Conservation (phyloP, 2,888 invertebrate genomes). For the Mongoloraphidia duomilia region DNA sequence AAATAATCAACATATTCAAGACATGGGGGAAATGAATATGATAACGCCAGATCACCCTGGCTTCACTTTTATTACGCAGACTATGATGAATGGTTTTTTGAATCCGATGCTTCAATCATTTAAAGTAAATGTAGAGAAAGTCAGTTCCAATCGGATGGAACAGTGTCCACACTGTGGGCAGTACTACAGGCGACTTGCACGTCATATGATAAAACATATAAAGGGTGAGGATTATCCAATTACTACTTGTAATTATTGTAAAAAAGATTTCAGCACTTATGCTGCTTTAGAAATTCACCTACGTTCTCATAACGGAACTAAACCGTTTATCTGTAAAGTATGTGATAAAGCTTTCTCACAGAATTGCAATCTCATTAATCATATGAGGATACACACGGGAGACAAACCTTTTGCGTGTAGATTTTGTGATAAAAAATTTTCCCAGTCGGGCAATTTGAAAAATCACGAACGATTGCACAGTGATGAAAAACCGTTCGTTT, state of each 20-base stretch:
- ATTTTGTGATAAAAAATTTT: conserved; percentile 16
- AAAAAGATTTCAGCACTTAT: conserved; percentile 12
- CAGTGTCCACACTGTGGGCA: conserved; percentile 5
- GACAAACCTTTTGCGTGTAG: conserved; percentile 16
- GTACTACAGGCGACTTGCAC: conserved; percentile 4
- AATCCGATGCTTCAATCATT: too few species aligned
- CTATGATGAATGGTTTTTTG: too few species aligned
- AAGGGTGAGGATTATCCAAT: not conserved
- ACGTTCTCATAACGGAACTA: conserved; percentile 13
- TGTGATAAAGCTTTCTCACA: conserved; percentile 16
- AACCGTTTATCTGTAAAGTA: conserved; percentile 15
- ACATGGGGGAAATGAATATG: too few species aligned
- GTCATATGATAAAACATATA: conserved; percentile 5
- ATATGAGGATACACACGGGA: conserved; percentile 15
- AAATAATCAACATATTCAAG: too few species aligned
- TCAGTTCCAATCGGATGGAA: conserved; percentile 1
- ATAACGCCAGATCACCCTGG: too few species aligned
- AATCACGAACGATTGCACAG: conserved; percentile 16
- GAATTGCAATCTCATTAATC: conserved; percentile 17
- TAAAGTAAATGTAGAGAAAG: not conserved
- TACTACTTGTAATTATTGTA: conserved; percentile 6
- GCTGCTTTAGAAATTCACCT: conserved; percentile 14
- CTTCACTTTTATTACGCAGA: too few species aligned
- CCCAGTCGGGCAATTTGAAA: conserved; percentile 17
- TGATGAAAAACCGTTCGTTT: conserved; percentile 16